Percentiles rank a stretch among this genome's conserved stretches.
Conservation (phyloP, 2,113 vertebrate genomes). For the Xenopus laevis region DNA sequence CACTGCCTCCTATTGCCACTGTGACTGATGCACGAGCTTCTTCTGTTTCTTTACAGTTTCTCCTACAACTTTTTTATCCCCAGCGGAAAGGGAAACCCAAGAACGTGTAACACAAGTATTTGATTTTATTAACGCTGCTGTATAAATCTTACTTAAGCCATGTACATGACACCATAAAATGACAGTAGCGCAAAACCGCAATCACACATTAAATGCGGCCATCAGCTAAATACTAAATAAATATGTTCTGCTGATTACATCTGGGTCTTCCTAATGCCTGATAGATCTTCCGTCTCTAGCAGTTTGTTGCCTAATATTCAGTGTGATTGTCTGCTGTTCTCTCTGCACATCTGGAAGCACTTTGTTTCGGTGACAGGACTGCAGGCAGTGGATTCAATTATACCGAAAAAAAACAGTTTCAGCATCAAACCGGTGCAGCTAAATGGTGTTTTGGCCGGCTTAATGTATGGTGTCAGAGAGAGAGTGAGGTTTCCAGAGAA, state of each 20-base stretch:
- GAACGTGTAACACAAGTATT: not conserved
- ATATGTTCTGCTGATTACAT: not conserved
- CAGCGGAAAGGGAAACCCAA: not conserved
- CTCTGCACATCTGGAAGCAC: not conserved
- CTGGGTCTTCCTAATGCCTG: not conserved
- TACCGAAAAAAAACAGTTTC: not conserved
- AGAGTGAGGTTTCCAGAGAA: not conserved
- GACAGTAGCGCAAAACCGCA: not conserved
- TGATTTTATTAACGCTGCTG: not conserved
- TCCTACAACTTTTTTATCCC: too few relatives aligned
- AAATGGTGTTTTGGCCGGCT: not conserved
- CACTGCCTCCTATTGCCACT: too few relatives aligned
- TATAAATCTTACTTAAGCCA: not conserved
- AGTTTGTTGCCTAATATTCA: not conserved
- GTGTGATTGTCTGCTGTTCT: not conserved
- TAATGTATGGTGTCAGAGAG: not conserved
- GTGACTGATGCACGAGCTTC: too few relatives aligned
- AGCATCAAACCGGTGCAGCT: not conserved
- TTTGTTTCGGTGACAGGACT: not conserved
- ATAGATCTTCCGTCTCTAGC: not conserved
- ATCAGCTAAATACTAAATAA: not conserved
- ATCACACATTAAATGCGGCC: not conserved
- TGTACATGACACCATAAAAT: not conserved
- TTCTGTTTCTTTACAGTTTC: too few relatives aligned
- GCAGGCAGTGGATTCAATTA: not conserved